Evolutionary conservation across 2,888 invertebrate species (phyloP), one percentile per base, ranked within the genome.

Genomic region (Amblyjoppa fuscipennis): DNA sequence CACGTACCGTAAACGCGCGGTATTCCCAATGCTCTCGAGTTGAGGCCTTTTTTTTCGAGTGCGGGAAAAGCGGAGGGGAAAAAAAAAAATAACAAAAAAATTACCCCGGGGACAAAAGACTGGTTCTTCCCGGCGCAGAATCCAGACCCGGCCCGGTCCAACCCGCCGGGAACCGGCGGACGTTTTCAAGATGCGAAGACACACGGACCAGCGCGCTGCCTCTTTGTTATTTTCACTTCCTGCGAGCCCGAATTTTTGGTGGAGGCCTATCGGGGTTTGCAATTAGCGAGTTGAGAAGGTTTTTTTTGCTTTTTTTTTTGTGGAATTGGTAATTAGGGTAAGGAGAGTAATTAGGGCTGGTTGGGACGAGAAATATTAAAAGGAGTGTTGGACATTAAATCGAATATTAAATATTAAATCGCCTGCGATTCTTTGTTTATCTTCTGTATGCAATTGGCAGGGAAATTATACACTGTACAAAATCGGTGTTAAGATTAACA

Each of bases 101-200:
- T 45, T 53, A 53, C 66, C 20, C 34, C 7, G 59, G 61, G 69
- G 76, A 76, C 75, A 70, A 76, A 81, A 75, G 75, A 76, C 64
- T 70, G 78, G 76, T 76, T 70, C 64, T 49, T 70, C 31, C 49
- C 69, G 75, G 61, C 68, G 51, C 59, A 68, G 56, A 59, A 59
- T 59, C 75, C 59, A 61, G 49, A 41, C 70, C 70, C 45, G n/a
- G 16, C 70, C 70, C 45, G n/a, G 16, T 16, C 59, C 45, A 49
- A 61, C 25, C 78, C 45, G 70, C 78, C 20, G 70, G 70, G 59
- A 61, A 34, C 61, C 7, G 59, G 59, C 49, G 64, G 31, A 81
- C 76, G 61, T 76, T 81, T 75, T 81, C 61, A 75, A 81, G 75
- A 81, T 53, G 53, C 68, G 34, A 61, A 13, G 45, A 51, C 59